Base-by-base conservation (phyloP, 1,140 invertebrate genomes). In the Dufourea novaeangliae region DNA sequence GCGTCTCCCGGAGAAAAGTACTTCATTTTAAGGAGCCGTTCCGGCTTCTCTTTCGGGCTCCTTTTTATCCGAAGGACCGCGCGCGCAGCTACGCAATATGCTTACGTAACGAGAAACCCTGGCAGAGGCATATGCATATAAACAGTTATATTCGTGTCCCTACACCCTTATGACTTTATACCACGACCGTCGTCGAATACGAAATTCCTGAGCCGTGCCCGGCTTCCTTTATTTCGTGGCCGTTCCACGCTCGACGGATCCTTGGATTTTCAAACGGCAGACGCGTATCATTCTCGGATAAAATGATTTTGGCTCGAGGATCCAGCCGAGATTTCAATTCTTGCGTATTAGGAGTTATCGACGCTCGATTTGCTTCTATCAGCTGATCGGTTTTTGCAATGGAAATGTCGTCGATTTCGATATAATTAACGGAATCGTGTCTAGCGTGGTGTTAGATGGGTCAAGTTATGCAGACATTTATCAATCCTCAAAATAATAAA, bases 81-180 rank as follows among this genome's bases (percentile, higher is more conserved):
- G 70, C 71, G 56, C 63, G 70, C 78, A 46, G 79, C 67, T 78
- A 80, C 83, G 78, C 84, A 85, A 85, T 85, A 78, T 81, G 80
- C 78, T 79, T 80, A 83, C 68, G 64, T 83, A 83, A 83, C 64
- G 57, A 67, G 73, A 77, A 72, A 71, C 20, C 44, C 41, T 7
- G 56, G 67, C 44, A 27, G 12, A 68, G 44, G 37, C 64, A 59
- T 78, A 74, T 77, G 79, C 68, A 81, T 78, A 81, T 78, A 81
- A 78, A 81, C 74, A 81, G 79, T 78, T 81, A 81, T 78, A 81
- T 79, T 77, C 78, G 37, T 72, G 74, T 73, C 77, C 64, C 67
- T 54, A 79, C 64, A 78, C 82, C 78, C 78, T 81, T 84, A 84
- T 85, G 78, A 84, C 84, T 84, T 87, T 87, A 86, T 79, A 61